Evolutionary conservation across 1,140 invertebrate species (phyloP).

Genomic region (Drosophila pectinifera): DNA sequence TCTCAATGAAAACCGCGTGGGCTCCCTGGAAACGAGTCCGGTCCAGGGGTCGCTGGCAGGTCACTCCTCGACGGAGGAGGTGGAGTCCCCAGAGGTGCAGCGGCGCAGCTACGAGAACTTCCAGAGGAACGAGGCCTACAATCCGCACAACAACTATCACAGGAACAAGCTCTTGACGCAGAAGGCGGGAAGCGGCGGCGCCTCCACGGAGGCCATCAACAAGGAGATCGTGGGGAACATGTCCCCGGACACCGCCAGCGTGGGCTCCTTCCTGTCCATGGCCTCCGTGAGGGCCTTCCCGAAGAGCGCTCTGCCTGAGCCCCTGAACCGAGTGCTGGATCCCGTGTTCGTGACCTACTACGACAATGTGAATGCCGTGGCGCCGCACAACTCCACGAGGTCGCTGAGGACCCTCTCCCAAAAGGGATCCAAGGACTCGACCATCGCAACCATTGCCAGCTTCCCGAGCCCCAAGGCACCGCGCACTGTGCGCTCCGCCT

Average conservation of each 20-base stretch:
- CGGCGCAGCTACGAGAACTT: slow-evolving; percentile 74
- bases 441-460: slow-evolving; percentile 77
- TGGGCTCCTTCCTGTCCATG: slow-evolving; percentile 89
- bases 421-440: slow-evolving; percentile 58
- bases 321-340: slow-evolving; percentile 91
- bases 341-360: slow-evolving; percentile 89
- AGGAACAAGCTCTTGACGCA: slow-evolving; percentile 80
- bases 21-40: slow-evolving; percentile 79
- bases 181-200: slow-evolving; percentile 45
- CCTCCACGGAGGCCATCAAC: slow-evolving; percentile 76
- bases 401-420: slow-evolving; percentile 54
- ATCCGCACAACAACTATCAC: slow-evolving; percentile 82
- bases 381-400: slow-evolving; percentile 51
- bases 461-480: slow-evolving; percentile 81
- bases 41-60: slow-evolving; percentile 55
- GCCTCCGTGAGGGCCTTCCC: slow-evolving; percentile 92
- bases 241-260: slow-evolving; percentile 79
- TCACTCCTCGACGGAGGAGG: slow-evolving; percentile 73
- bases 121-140: slow-evolving; percentile 77
- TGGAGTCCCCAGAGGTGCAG: slow-evolving; percentile 56
- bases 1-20: slow-evolving; percentile 80
- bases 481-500: slow-evolving; percentile 62
- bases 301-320: slow-evolving; percentile 86
- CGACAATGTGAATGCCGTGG: slow-evolving; percentile 86
- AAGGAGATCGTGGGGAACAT: slow-evolving; percentile 72